Base-by-base conservation (phyloP, 2,888 invertebrate species). In the Agriopis aurantiaria region DNA sequence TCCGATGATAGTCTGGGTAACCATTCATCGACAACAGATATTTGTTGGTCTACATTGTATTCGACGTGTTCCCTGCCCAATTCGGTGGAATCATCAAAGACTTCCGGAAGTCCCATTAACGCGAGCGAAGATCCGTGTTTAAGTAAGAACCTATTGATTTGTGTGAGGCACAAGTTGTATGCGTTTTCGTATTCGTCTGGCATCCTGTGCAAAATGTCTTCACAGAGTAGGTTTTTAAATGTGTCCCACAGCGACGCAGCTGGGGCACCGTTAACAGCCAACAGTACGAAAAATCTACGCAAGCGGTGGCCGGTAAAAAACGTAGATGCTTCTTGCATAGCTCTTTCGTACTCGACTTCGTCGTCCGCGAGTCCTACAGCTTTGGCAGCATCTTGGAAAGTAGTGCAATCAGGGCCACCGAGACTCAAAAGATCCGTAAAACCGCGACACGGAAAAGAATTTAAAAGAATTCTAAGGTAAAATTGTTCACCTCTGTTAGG, bases 401-500 rank as follows among this genome's bases (percentile, higher is more conserved):
- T 48, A 6, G 46, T 48, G 46, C 12, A 48, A 48, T 48, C 46
- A 6, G 46, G 46, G 12, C 46, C 46, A 12, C 46, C 46, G 46
- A 48, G 46, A 11, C 12, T 48, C 12, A 48, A 12, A 48, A 48
- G 46, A 6, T 48, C 12, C 12, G 2, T 12, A 12, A 11, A 48
- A 11, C 46, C 12, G 10, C 46, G 46, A 12, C 12, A 48, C 46
- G 46, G 12, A 12, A 48, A 48, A 12, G 12, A 48, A 48, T 48
- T 48, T 11, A 68, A 53, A 9, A 65, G 58, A 4, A 70, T 48
- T 41, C 62, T 51, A 33, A 66, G 57, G 53, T 55, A 72, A 57
- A 72, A 72, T 46, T 69, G 69, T 61, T 72, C 69, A 61, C 62
- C 68, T 64, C 62, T 69, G 57, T 67, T 69, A 10, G 64, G 60